A percentile compares a stretch with the other conserved stretches of the same genome.
Evolutionary conservation across 2,113 vertebrate genomes (phyloP).

Genomic region (Gallinago media): DNA sequence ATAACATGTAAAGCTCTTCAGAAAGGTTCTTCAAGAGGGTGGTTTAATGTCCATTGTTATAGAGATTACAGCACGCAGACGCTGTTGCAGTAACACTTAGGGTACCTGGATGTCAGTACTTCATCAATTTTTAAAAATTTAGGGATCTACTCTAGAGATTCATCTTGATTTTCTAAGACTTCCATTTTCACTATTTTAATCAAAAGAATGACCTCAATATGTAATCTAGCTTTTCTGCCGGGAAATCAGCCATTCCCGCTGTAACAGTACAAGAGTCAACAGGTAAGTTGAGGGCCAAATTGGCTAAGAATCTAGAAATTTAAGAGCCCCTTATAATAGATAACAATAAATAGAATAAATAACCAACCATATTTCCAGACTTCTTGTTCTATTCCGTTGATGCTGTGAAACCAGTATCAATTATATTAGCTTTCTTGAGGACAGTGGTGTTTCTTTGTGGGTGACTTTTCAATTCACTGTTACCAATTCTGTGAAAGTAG

Average conservation of each 20-base stretch:
- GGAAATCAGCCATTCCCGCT: neutral
- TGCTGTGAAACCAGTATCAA: neutral
- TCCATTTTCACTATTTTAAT: neutral
- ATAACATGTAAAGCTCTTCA: neutral
- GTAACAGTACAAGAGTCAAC: neutral
- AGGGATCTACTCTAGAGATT: neutral
- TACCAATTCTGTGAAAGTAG: neutral
- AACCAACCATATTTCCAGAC: neutral
- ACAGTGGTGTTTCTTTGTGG: neutral
- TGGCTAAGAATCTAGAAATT: neutral
- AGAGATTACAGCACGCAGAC: neutral
- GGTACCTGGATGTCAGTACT: neutral
- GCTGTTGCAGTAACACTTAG: neutral
- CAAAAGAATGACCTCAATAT: neutral
- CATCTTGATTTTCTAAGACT: neutral
- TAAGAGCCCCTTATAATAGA: neutral
- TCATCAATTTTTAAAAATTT: neutral
- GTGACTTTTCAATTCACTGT: neutral
- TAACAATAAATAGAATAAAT: neutral
- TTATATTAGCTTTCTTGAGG: neutral
- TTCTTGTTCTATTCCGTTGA: neutral
- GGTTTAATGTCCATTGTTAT: fast-evolving
- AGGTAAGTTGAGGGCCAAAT: neutral
- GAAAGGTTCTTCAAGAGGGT: neutral
- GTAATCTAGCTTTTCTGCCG: neutral